A percentile compares a stretch with the other conserved stretches of the same genome.
phyloP scores from a whole-genome alignment of 2,797 vertebrate species.

The Syndactyla subalaris region DNA sequence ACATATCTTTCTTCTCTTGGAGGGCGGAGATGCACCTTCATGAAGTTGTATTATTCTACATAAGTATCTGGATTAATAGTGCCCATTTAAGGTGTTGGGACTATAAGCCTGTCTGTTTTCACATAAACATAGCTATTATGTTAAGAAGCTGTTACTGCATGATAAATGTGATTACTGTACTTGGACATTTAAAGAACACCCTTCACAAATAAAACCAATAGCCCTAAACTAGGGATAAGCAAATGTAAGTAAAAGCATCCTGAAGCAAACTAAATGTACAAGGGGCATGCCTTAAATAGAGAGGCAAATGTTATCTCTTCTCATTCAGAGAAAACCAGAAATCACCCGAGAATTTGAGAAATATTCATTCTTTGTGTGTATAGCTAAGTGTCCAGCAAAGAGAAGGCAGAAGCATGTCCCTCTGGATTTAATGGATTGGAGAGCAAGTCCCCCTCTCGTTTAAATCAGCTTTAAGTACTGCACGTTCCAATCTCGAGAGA shows the following conservation, averaged over 20 bases:
- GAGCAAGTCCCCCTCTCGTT: background rate
- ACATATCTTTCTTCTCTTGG: background rate
- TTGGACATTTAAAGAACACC: background rate
- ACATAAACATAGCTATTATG: background rate
- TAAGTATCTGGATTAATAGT: background rate
- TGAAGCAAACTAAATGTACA: background rate
- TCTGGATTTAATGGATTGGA: background rate
- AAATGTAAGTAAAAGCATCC: background rate
- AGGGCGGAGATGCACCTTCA: background rate
- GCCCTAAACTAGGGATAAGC: background rate
- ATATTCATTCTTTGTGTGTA: background rate
- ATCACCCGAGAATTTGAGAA: background rate
- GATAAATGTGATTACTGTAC: background rate
- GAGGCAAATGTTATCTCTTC: background rate
- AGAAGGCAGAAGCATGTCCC: background rate
- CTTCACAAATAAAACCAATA: background rate
- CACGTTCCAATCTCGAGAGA: background rate
- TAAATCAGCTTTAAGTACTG: conserved; percentile 13
- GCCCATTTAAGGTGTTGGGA: background rate
- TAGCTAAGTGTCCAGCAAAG: background rate
- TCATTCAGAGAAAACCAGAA: background rate
- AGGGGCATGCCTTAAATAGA: background rate
- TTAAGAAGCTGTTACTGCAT: background rate
- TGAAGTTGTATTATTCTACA: background rate
- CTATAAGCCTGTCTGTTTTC: background rate